Evolutionary conservation across 2,888 invertebrate genomes (phyloP).

Genomic region (Glyphotaelius pellucidus): DNA sequence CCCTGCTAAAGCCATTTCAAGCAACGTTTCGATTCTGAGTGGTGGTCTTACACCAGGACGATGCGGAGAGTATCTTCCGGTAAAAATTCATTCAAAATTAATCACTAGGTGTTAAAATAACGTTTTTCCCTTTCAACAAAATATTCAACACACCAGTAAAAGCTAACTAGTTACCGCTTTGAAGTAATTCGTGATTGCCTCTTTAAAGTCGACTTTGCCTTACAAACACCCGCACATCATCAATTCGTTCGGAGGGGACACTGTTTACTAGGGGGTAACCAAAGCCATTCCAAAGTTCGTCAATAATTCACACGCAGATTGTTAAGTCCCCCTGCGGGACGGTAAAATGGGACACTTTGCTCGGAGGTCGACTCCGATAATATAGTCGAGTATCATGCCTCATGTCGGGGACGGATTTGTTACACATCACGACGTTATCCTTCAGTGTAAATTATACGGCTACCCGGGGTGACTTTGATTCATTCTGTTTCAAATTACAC

Average conservation of each 20-base stretch:
- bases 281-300: slow-evolving; percentile 42
- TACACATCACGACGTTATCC: slow-evolving; percentile 8
- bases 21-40: no score
- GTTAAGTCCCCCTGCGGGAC: slow-evolving; percentile 18
- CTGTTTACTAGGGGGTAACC: slow-evolving; percentile 11
- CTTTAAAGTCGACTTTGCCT: background rate
- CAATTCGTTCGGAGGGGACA: background rate
- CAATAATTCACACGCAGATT: slow-evolving; percentile 45
- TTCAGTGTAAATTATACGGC: background rate
- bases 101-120: background rate
- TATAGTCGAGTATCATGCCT: slow-evolving; percentile 28
- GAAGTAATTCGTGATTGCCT: background rate
- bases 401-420: slow-evolving; percentile 29
- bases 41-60: no score
- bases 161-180: background rate
- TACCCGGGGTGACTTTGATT: background rate
- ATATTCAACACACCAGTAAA: background rate
- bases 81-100: no score
- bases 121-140: background rate
- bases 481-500: background rate
- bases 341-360: slow-evolving; percentile 15
- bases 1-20: no score
- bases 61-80: no score
- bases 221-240: background rate
- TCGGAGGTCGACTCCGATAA: slow-evolving; percentile 22